These are phyloP conservation scores for Balanococcus diminutus DNA, from an alignment of 2,888 invertebrate genomes.

Conservation along the genomic window DNA sequence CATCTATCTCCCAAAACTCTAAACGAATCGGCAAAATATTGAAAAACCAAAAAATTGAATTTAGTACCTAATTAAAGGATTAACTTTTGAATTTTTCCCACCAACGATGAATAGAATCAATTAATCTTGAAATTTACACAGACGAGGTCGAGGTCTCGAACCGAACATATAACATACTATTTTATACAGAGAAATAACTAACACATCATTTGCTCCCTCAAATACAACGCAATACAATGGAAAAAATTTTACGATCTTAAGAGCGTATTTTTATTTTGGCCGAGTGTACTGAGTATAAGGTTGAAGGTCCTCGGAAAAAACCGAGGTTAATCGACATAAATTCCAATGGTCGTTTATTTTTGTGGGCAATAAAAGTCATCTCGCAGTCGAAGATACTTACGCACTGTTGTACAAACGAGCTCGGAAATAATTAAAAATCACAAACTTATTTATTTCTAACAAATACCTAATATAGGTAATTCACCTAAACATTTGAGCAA, in stretches of 20 bases:
- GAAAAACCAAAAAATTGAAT: background rate
- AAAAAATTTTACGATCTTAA: background rate
- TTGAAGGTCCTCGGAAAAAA: background rate
- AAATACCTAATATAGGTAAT: background rate
- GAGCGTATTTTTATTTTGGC: background rate
- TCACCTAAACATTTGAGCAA: background rate
- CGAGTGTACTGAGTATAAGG: background rate
- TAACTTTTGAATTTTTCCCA: background rate
- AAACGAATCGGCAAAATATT: too few relatives aligned
- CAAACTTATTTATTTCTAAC: background rate
- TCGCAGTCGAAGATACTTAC: background rate
- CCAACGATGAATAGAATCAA: background rate
- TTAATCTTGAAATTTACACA: background rate
- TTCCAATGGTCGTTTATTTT: constrained; percentile 15
- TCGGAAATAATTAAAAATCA: background rate
- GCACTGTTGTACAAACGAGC: background rate
- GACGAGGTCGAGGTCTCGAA: background rate
- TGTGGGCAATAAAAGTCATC: constrained; percentile 24
- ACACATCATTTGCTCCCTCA: background rate
- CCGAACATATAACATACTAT: background rate
- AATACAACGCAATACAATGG: background rate
- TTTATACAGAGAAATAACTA: background rate
- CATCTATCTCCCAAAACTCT: too few relatives aligned
- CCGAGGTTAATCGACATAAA: background rate
- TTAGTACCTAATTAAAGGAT: background rate